These are phyloP conservation scores for Epirrhoe alternata DNA, from an alignment of 2,888 invertebrate species.

Conservation along the genomic window DNA sequence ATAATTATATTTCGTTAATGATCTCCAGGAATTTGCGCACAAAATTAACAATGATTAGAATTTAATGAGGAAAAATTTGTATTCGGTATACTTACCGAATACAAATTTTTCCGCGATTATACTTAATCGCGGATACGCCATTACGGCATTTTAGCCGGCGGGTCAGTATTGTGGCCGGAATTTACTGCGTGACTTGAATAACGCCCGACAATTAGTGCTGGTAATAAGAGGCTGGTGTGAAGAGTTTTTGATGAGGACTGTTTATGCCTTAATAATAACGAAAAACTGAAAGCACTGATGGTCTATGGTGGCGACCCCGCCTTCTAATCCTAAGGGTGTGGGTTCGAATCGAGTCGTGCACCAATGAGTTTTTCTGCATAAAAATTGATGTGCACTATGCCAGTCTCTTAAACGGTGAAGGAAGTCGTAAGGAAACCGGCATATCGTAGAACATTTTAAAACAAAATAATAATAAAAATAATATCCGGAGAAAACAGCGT, in stretches of 20 bases:
- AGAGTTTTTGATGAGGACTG: conserved; percentile 22
- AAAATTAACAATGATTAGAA: background rate
- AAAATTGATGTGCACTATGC: too few relatives aligned
- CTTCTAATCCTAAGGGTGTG: too few relatives aligned
- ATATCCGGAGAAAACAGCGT: too few relatives aligned
- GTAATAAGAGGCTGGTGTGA: conserved; percentile 28
- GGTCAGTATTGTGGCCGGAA: conserved; percentile 26
- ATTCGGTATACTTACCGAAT: conserved; percentile 3
- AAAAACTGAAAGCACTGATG: background rate
- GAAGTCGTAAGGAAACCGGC: too few relatives aligned
- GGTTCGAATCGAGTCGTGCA: too few relatives aligned
- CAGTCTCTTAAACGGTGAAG: too few relatives aligned
- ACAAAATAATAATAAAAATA: too few relatives aligned
- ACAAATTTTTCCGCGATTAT: too few relatives aligned
- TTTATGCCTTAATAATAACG: background rate
- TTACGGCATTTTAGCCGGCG: conserved; percentile 15
- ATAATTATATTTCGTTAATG: background rate
- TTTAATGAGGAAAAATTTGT: conserved; percentile 9
- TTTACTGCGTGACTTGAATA: conserved; percentile 42
- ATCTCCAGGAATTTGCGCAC: background rate
- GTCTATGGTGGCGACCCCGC: too few relatives aligned
- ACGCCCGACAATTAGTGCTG: conserved; percentile 32
- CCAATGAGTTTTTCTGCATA: too few relatives aligned
- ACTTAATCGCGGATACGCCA: conserved; percentile 11
- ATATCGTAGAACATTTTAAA: too few relatives aligned